Evolutionary conservation across 2,888 invertebrate genomes (phyloP).

Genomic region (Pharmacophagus antenor): DNA sequence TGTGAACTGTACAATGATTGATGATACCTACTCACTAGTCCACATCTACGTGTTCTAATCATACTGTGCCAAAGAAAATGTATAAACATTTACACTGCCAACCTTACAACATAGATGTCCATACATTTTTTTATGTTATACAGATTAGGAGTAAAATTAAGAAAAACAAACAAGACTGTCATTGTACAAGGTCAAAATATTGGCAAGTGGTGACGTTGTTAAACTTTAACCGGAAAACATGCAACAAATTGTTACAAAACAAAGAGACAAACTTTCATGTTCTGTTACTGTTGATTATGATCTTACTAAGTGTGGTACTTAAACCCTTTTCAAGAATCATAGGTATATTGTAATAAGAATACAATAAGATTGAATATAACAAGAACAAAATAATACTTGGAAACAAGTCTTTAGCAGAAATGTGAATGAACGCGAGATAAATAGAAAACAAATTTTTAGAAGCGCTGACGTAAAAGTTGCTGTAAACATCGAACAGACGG

Average conservation of each 20-base stretch:
- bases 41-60: neutral
- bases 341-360: too few relatives aligned
- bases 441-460: neutral
- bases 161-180: neutral
- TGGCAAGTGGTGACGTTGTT: too few relatives aligned
- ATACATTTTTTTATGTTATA: neutral
- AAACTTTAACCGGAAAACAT: too few relatives aligned
- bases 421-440: neutral
- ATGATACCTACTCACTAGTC: neutral
- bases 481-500: constrained; percentile 1
- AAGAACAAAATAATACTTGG: neutral
- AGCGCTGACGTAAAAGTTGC: constrained; percentile 1
- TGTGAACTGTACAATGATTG: neutral
- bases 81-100: constrained; percentile 1
- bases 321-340: too few relatives aligned
- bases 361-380: neutral
- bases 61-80: neutral
- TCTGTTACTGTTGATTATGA: neutral
- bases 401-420: neutral
- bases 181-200: neutral
- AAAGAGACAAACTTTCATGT: neutral
- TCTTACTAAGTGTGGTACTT: too few relatives aligned
- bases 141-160: neutral
- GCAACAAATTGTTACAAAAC: neutral
- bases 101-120: neutral